Evolutionary conservation across 1,140 invertebrate species (phyloP).

Genomic region (Drosophila carrolli): DNA sequence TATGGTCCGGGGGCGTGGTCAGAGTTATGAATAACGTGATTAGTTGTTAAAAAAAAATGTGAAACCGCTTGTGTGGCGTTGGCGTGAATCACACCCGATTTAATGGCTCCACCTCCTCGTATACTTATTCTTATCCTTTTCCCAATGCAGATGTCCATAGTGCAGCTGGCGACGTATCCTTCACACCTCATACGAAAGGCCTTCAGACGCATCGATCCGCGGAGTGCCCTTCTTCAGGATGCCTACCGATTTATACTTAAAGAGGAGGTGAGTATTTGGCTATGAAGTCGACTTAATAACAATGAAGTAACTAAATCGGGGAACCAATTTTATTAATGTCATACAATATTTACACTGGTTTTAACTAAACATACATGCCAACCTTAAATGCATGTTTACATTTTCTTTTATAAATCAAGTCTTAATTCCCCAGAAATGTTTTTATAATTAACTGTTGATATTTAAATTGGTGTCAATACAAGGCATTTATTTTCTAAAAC

Average conservation of each 20-base stretch:
- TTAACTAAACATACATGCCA: no score
- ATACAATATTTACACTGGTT: no score
- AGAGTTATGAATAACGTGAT: conserved; percentile 81
- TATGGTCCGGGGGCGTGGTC: conserved; percentile 57
- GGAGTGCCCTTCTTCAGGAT: conserved; percentile 45
- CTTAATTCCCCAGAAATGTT: background rate
- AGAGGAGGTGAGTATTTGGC: conserved; percentile 71
- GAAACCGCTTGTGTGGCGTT: conserved; percentile 13
- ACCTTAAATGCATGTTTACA: no score
- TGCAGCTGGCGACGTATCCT: conserved; percentile 76
- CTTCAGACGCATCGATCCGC: conserved; percentile 57
- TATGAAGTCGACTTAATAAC: no score
- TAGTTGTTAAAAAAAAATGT: conserved; percentile 65
- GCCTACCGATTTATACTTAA: conserved; percentile 70
- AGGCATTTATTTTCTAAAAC: background rate
- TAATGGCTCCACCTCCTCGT: conserved; percentile 12
- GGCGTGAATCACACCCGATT: conserved; percentile 32
- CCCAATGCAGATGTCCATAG: conserved; percentile 63
- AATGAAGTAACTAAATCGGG: no score
- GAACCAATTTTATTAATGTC: no score
- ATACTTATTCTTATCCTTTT: conserved; percentile 1
- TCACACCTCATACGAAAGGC: conserved; percentile 74
- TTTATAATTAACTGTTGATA: background rate
- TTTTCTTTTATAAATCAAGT: no score
- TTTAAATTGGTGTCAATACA: background rate